Base-by-base conservation (phyloP, 2,888 invertebrate genomes). In the Lordiphosa fenestrarum region DNA sequence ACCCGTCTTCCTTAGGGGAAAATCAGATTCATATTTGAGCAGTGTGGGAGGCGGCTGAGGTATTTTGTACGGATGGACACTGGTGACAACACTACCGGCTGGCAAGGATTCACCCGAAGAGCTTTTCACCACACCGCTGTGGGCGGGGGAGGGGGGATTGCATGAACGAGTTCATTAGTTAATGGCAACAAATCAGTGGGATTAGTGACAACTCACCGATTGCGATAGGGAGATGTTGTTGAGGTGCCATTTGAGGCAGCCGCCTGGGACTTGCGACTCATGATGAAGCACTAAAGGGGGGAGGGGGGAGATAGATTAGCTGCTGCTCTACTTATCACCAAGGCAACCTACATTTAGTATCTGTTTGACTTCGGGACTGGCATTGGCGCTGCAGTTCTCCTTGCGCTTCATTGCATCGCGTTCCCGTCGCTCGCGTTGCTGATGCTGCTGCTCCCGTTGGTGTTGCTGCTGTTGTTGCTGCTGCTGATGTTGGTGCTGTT, bases 1-100 rank as follows among this genome's bases (percentile, higher is more conserved):
- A 98, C 98, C 98, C 91, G 98, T 98, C 92, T 98, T 98, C 83
- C 98, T 90, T 41, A 98, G 92, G 49, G 98, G 98, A 90, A 96
- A 98, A 91, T 98, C 98, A 63, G 90, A 88, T 74, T 90, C 90
- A 82, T 90, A 90, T 87, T 90, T 90, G 66, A 90, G 76, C 72
- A 90, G 73, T 39, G 89, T 81, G 85, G 68, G 89, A 78, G 91
- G 91, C 69, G 93, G 91, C 74, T 93, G 93, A 40, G 93, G 92
- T 89, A 94, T 91, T 84, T 93, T 91, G 90, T 94, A 94, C 1
- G 94, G 94, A 90, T 94, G 94, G 70, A 93, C 91, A 65, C 91
- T 91, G 63, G 92, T 92, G 50, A 91, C 89, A 39, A 91, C 89
- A 39, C 92, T 91, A 63, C 92, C 91, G 57, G 91, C 91, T 59